A percentile compares a stretch with the other conserved stretches of the same genome.
These are phyloP conservation scores for Gymnodraco acuticeps DNA, from an alignment of 2,797 vertebrate species.

Conservation along the genomic window DNA sequence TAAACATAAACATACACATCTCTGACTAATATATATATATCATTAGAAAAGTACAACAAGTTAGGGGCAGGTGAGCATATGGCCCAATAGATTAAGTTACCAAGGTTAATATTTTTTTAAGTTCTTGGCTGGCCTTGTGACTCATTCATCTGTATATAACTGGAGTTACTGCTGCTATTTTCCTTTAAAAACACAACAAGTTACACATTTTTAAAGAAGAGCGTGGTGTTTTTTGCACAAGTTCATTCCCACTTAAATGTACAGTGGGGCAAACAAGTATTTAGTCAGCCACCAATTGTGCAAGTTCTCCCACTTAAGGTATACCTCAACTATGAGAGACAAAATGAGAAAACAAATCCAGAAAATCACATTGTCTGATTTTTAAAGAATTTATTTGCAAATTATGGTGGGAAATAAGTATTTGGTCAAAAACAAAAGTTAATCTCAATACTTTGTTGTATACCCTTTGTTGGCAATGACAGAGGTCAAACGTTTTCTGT, in stretches of 20 bases:
- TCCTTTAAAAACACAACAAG: background rate
- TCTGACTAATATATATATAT: background rate
- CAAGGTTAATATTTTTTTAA: slow-evolving; percentile 28
- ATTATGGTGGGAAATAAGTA: too few species aligned
- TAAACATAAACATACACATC: slow-evolving; percentile 37
- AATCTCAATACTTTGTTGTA: too few species aligned
- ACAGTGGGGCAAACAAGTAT: too few species aligned
- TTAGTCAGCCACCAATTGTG: too few species aligned
- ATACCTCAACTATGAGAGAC: too few species aligned
- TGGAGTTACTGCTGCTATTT: slow-evolving; percentile 1
- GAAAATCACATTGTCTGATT: too few species aligned
- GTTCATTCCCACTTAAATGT: background rate
- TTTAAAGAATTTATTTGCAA: too few species aligned
- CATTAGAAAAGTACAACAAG: background rate
- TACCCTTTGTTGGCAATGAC: too few species aligned
- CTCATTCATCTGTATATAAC: slow-evolving; percentile 24
- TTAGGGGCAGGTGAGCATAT: background rate
- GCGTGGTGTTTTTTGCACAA: background rate
- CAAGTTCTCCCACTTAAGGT: too few species aligned
- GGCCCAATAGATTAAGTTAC: slow-evolving; percentile 1
- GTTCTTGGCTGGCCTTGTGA: slow-evolving; percentile 18
- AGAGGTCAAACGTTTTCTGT: too few species aligned
- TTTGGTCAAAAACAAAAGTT: too few species aligned
- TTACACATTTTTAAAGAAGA: background rate
- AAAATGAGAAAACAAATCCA: too few species aligned